phyloP scores from a whole-genome alignment of 1,140 invertebrate genomes.

The Drosophila kikkawai region DNA sequence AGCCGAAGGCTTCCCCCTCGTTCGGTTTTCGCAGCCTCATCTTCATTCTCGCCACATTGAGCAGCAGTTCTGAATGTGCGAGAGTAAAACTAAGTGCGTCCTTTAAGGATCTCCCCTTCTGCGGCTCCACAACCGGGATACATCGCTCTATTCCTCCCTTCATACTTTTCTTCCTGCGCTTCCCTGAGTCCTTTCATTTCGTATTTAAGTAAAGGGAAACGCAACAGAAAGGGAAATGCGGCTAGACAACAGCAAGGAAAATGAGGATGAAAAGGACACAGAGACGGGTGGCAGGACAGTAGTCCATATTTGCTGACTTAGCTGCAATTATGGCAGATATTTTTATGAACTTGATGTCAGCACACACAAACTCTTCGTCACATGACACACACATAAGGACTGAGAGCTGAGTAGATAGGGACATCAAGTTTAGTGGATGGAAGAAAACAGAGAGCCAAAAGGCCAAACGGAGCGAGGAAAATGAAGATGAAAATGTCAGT shows the following conservation, averaged over 20 bases:
- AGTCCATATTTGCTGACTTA: slow-evolving; percentile 66
- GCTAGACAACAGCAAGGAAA: slow-evolving; percentile 26
- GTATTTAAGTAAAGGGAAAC: slow-evolving; percentile 56
- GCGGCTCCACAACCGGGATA: background rate
- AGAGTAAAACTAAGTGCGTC: slow-evolving; percentile 65
- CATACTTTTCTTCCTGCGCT: slow-evolving; percentile 40
- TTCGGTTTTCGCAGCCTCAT: slow-evolving; percentile 25
- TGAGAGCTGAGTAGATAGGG: background rate
- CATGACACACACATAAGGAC: slow-evolving; percentile 14
- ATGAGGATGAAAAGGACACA: background rate
- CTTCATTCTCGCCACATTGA: slow-evolving; percentile 56
- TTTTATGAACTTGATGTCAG: slow-evolving; percentile 71
- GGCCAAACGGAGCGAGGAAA: slow-evolving; percentile 28
- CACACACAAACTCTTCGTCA: slow-evolving; percentile 22
- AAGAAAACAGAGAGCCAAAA: slow-evolving; percentile 1
- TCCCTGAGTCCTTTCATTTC: slow-evolving; percentile 71
- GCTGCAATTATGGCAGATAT: slow-evolving; percentile 68
- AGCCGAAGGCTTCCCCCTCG: background rate
- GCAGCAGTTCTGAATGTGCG: slow-evolving; percentile 48
- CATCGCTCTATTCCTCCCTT: slow-evolving; percentile 4
- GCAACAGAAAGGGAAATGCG: slow-evolving; percentile 54
- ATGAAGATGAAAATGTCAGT: slow-evolving; percentile 32
- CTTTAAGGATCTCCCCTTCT: slow-evolving; percentile 36
- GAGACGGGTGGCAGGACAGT: slow-evolving; percentile 8
- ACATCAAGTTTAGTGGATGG: slow-evolving; percentile 19